Percentiles rank a stretch among this genome's conserved stretches.
Evolutionary conservation across 2,888 invertebrate genomes (phyloP).

Genomic region (Corythucha ciliata): DNA sequence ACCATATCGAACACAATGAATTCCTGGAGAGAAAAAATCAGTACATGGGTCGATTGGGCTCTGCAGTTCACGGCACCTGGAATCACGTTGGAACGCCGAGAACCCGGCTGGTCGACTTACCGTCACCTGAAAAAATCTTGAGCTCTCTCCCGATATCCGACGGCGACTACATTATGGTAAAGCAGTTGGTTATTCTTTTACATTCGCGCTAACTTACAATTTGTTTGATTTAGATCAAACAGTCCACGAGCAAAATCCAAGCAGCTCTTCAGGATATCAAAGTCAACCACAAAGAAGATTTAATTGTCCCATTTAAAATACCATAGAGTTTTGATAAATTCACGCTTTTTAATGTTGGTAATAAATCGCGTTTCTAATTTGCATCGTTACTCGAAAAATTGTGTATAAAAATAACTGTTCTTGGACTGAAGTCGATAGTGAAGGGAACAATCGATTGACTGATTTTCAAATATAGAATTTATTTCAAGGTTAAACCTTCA

Average conservation of each 20-base stretch:
- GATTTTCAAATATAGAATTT: no score
- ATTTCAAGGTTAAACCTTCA: no score
- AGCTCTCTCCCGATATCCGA: conserved; percentile 51
- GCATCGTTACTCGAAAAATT: no score
- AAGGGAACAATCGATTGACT: no score
- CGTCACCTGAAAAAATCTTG: conserved; percentile 61
- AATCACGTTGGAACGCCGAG: conserved; percentile 40
- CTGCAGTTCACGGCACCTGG: conserved; percentile 19
- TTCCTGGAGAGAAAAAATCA: conserved; percentile 71
- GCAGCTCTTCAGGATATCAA: conserved; percentile 67
- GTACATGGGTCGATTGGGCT: conserved; percentile 36
- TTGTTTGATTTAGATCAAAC: conserved; percentile 54
- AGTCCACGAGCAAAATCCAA: conserved; percentile 58
- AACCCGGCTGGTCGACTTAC: conserved; percentile 55
- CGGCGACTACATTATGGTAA: conserved; percentile 63
- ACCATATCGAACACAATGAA: conserved; percentile 79
- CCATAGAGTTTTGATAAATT: conserved; percentile 48
- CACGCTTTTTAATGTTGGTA: not conserved
- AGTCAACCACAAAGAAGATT: conserved; percentile 78
- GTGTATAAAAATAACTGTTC: no score
- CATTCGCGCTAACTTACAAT: no score
- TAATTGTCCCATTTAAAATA: conserved; percentile 80
- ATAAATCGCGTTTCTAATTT: no score
- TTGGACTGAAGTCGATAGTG: no score
- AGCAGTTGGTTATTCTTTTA: conserved; percentile 36